Evolutionary conservation across 2,888 invertebrate species (phyloP).

Genomic region (Mesoligia furuncula): DNA sequence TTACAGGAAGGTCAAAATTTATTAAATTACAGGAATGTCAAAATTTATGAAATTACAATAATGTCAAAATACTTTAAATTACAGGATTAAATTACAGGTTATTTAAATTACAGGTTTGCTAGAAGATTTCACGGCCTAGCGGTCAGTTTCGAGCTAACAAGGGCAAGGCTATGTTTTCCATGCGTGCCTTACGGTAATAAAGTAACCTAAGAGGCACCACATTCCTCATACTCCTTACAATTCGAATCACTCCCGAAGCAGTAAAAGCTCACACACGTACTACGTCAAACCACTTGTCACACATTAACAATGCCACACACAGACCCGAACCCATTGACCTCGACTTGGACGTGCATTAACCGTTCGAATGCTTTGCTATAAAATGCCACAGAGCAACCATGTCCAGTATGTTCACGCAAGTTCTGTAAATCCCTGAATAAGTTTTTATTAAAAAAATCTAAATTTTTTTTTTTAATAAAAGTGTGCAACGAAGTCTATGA

Average conservation of each 20-base stretch:
- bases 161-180: neutral
- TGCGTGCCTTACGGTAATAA: neutral
- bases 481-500: no score
- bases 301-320: conserved; percentile 53
- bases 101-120: no score
- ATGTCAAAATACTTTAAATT: no score
- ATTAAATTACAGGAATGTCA: no score
- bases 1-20: no score
- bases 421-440: neutral
- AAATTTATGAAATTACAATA: no score
- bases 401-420: neutral
- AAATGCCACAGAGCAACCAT: conserved; percentile 27
- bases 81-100: no score
- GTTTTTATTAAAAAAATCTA: no score
- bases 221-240: conserved; percentile 34
- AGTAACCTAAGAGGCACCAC: neutral
- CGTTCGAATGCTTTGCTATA: conserved; percentile 46
- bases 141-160: neutral
- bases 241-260: conserved; percentile 19
- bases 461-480: no score
- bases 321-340: conserved; percentile 60
- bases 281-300: conserved; percentile 41
- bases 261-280: conserved; percentile 19
- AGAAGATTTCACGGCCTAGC: neutral
- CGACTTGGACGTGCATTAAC: conserved; percentile 30